Base-by-base conservation (phyloP, 2,113 vertebrate species). In the Pycnonotus jocosus region DNA sequence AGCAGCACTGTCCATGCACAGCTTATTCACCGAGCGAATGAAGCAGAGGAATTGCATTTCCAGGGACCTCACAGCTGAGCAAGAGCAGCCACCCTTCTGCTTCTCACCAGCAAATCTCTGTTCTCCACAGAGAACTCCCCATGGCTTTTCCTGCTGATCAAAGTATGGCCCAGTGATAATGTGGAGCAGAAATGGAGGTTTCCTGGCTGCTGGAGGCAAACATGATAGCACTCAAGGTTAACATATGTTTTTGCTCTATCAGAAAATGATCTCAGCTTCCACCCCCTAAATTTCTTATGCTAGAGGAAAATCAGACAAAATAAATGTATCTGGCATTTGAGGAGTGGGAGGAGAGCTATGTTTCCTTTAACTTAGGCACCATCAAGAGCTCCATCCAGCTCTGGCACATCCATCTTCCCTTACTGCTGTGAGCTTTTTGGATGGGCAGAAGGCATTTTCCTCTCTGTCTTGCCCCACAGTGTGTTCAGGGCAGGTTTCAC, bases 221-320 rank as follows among this genome's bases (percentile, higher is more conserved):
- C 50, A 92, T 62, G 66, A 84, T 66, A 87, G 81, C 64, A 68
- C 25, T 92, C 65, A 50, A 81, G 33, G 83, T 88, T 92, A 95
- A 78, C 96, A 97, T 88, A 90, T 95, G 90, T 42, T 97, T 93
- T 81, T 86, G 47, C 33, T 97, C 96, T 88, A 96, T 95, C 93
- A 93, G 86, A 91, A 93, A 92, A 85, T 96, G 23, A 97, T 96
- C 86, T 96, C 94, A 93, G 51, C 31, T 95, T 91, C 88, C 81
- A 95, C 45, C 66, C 30, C 15, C 50, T 87, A 81, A 64, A 88
- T 81, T 73, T 84, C 65, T 76, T 57, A 42, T 80, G 81, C 66
- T 86, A 72, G 28, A 51, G 38, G 44, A 83, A 96, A 89, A 79
- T 56, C 31, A 93, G 77, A 79, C 37, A 25, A 84, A 69, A 88